Base-by-base conservation (phyloP, 2,888 invertebrate genomes). In the Sturmia bella region DNA sequence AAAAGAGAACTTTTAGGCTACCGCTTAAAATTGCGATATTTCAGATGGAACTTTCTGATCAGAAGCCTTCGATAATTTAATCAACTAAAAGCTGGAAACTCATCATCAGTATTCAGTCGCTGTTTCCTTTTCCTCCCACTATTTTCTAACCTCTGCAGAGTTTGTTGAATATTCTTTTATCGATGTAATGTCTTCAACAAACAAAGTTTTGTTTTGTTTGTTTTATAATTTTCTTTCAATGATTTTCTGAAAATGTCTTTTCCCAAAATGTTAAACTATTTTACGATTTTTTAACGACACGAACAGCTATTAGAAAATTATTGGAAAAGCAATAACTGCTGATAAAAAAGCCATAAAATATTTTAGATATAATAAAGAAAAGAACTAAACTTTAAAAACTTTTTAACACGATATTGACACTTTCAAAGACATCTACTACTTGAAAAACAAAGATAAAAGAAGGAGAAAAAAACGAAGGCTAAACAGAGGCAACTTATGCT, bases 351-450 rank as follows among this genome's bases (percentile, higher is more conserved):
- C 48, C 19, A 68, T 59, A 75, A 75, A 75, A 68, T 50, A 32
- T 50, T 7, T 32, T 32, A 32, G 9, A 75, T 21, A n/a, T 17
- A 64, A 54, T 57, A 21, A 21, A 68, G 21, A 21, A 24, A 41
- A 57, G 61, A 61, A 43, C 12, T 41, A 64, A 69, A 72, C 48
- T 74, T 78, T 74, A 61, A 82, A 70, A 82, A 78, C 78, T 78
- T 78, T 82, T 78, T 66, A 82, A 82, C 82, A 82, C 78, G 82
- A 78, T 82, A 82, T 78, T 82, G 78, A 82, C 82, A 82, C 70
- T 82, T 82, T 75, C 78, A 66, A 78, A 82, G 74, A 78, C 78
- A 66, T 59, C 74, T 48, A 74, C 21, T 59, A 41, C 39, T 57
- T 43, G 59, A 32, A 9, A 32, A 15, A 32, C 32, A 78, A 64